Percentiles rank a stretch among this genome's conserved stretches.
These are phyloP conservation scores for Herminia tarsipennalis DNA, from an alignment of 2,888 invertebrate species.

Conservation along the genomic window DNA sequence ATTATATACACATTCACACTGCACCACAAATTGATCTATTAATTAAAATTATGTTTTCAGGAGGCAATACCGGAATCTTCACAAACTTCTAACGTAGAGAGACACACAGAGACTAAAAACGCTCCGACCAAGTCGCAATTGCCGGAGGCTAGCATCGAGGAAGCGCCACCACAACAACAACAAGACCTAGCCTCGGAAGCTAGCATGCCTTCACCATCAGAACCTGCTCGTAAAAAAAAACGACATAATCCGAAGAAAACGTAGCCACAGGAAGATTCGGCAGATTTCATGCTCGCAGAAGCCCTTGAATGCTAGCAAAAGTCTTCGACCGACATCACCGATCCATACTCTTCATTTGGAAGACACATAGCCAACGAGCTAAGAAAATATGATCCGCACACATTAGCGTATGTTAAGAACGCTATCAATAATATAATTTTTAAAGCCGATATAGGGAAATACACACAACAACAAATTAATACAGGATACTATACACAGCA, in stretches of 20 bases:
- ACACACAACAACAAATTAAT: conserved; percentile 10
- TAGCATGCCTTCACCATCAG: conserved; percentile 17
- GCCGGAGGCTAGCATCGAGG: no score
- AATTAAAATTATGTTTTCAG: no score
- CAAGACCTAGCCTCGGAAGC: conserved; percentile 13
- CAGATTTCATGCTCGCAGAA: conserved; percentile 8
- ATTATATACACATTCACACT: not conserved
- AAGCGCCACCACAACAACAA: no score
- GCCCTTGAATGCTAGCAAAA: conserved; percentile 16
- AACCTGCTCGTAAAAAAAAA: conserved; percentile 20
- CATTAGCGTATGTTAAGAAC: conserved; percentile 5
- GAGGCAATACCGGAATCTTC: no score
- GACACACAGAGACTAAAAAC: no score
- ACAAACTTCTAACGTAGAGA: no score
- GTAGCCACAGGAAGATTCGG: conserved; percentile 6
- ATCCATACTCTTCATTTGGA: conserved; percentile 6
- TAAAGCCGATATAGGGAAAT: conserved; percentile 14
- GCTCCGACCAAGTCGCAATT: no score
- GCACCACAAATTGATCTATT: no score
- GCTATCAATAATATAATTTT: conserved; percentile 12
- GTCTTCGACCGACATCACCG: conserved; percentile 5
- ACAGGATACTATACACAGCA: conserved; percentile 23
- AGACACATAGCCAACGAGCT: conserved; percentile 10
- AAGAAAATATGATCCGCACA: conserved; percentile 9
- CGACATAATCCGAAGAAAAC: conserved; percentile 11